These are phyloP conservation scores for Sphenodon punctatus DNA, from an alignment of 2,797 vertebrate species.

Conservation along the genomic window DNA sequence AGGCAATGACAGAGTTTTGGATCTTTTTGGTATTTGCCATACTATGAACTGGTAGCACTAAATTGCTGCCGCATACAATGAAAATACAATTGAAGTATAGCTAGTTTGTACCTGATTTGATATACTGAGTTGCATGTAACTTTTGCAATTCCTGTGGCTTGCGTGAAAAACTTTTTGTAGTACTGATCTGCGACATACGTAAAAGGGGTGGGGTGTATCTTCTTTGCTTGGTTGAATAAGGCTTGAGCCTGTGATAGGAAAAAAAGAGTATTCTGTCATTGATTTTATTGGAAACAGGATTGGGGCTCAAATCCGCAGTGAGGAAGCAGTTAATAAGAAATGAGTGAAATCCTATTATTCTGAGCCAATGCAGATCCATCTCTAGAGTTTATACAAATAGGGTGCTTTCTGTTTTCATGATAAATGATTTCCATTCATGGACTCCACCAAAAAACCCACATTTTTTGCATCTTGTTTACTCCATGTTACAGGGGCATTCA, in stretches of 20 bases:
- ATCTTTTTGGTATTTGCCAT: slow-evolving; percentile 2
- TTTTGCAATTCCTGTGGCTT: neutral
- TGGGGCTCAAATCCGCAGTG: neutral
- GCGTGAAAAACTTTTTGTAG: no score
- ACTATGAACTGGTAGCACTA: slow-evolving; percentile 4
- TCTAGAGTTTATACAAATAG: no score
- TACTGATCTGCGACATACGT: no score
- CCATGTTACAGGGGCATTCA: no score
- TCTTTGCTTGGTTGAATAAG: neutral
- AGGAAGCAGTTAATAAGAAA: no score
- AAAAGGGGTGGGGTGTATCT: no score
- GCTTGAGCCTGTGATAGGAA: neutral
- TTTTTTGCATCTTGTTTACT: no score
- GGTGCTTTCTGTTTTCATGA: no score
- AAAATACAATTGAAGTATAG: neutral
- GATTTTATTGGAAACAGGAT: neutral
- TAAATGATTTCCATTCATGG: no score
- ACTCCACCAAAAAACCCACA: no score
- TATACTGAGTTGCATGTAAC: neutral
- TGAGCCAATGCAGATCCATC: no score
- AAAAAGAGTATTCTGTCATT: neutral
- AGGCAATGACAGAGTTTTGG: slow-evolving; percentile 28
- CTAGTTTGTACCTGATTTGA: neutral
- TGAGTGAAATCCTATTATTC: no score
- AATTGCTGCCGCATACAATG: neutral